Evolutionary conservation across 2,113 vertebrate genomes (phyloP).

Genomic region (Arothron firmamentum): DNA sequence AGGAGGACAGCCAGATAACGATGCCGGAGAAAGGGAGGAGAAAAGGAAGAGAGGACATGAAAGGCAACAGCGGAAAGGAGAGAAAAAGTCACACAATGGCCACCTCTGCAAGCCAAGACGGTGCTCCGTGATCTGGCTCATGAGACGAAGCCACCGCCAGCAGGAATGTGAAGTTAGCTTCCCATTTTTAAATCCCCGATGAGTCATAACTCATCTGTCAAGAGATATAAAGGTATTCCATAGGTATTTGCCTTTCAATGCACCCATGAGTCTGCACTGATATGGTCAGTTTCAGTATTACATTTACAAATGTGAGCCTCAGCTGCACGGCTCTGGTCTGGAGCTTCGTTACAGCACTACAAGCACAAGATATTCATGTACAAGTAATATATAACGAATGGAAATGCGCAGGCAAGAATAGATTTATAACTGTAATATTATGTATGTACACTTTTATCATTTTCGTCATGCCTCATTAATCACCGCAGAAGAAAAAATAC

Average conservation of each 20-base stretch:
- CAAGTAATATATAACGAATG: not conserved
- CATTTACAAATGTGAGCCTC: too few species aligned
- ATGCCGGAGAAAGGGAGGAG: slow-evolving; percentile 13
- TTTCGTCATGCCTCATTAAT: not conserved
- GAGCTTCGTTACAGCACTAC: not conserved
- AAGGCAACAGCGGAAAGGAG: slow-evolving; percentile 6
- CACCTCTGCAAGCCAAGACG: slow-evolving; percentile 49
- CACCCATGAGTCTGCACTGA: too few species aligned
- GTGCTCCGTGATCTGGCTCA: slow-evolving; percentile 3
- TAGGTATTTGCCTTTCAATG: too few species aligned
- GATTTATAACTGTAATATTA: not conserved
- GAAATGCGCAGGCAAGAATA: not conserved
- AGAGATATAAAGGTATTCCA: too few species aligned
- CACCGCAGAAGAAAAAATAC: not conserved
- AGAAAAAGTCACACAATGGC: slow-evolving; percentile 45
- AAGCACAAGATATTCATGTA: not conserved
- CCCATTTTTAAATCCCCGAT: too few species aligned
- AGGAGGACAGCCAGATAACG: slow-evolving; percentile 29
- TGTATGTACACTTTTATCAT: slow-evolving; percentile 7
- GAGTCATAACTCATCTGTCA: too few species aligned
- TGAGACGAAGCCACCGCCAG: too few species aligned
- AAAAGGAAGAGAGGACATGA: slow-evolving; percentile 19
- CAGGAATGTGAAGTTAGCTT: too few species aligned
- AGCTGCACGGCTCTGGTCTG: too few species aligned
- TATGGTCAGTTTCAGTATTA: too few species aligned